Evolutionary conservation across 2,888 invertebrate genomes (phyloP).

Genomic region (Epinotia nisella): DNA sequence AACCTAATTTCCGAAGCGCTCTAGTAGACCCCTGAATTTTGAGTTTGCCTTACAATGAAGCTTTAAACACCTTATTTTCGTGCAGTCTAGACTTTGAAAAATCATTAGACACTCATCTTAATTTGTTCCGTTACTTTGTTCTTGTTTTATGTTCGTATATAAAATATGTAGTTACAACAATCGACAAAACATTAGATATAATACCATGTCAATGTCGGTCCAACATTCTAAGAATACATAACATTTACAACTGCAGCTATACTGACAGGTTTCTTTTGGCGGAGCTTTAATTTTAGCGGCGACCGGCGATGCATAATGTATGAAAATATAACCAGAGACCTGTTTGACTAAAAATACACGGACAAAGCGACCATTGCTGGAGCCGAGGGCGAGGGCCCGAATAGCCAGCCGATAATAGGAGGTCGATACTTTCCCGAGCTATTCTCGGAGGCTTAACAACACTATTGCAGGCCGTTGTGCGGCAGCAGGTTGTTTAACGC

Average conservation of each 20-base stretch:
- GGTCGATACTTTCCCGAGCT: slow-evolving; percentile 72
- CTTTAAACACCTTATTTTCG: no score
- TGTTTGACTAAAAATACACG: slow-evolving; percentile 51
- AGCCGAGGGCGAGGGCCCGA: slow-evolving; percentile 45
- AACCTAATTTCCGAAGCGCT: neutral
- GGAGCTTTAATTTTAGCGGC: slow-evolving; percentile 25
- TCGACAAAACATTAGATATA: neutral
- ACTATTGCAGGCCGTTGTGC: slow-evolving; percentile 68
- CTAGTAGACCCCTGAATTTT: no score
- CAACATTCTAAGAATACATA: neutral
- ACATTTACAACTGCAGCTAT: slow-evolving; percentile 15
- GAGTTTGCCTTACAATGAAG: no score
- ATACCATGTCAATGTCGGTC: neutral
- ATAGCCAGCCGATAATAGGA: slow-evolving; percentile 67
- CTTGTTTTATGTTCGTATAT: neutral
- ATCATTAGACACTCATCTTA: no score
- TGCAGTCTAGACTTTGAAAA: no score
- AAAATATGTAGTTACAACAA: neutral
- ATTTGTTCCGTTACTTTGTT: no score
- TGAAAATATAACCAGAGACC: slow-evolving; percentile 35
- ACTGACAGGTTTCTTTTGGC: slow-evolving; percentile 3
- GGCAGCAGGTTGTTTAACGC: neutral
- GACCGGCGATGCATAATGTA: slow-evolving; percentile 39
- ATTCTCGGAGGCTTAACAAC: slow-evolving; percentile 65
- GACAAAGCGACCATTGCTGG: slow-evolving; percentile 56